Evolutionary conservation across 2,888 invertebrate species (phyloP), one percentile per base, ranked within the genome.

Genomic region (Lysandra bellargus): DNA sequence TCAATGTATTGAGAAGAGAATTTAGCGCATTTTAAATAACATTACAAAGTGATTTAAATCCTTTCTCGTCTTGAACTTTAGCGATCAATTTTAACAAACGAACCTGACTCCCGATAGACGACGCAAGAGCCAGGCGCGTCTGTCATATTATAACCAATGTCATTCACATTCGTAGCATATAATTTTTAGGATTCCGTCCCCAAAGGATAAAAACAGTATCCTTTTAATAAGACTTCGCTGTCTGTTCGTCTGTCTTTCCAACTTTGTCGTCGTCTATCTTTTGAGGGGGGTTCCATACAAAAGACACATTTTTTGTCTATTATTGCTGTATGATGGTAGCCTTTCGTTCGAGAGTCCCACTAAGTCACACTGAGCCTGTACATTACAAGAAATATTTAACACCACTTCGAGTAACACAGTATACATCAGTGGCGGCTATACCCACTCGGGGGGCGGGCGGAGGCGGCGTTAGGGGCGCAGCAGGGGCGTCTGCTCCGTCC

Each of bases 391-490:
- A n/a, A 61, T 2, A 23, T 61, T n/a, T 61, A 7, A 61, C 14
- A 14, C 33, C 69, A 33, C 33, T 14, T 12, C 33, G 33, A 14
- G 23, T 61, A 61, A 23, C 78, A 81, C 23, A 14, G 69, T 69
- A 69, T 69, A 69, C 69, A 69, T 69, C 78, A 73, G 79, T 49
- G 75, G 73, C 69, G 76, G 77, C 85, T 90, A 92, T 61, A 92
- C 89, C 93, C 93, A 93, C 33, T 88, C 88, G 33, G 91, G 87
- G 80, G 85, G 84, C 84, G 86, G 86, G 85, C 83, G 88, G 83
- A 81, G 79, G 78, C 89, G 83, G 82, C 88, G 94, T 90, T 94
- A 94, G 88, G 93, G 93, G 12, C 91, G 91, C 0, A 94, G 86
- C 0, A 94, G 85, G 0, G 94, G 94, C 37, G 93, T 94, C 79